These are phyloP conservation scores for Aphaenogaster floridana DNA, from an alignment of 1,140 invertebrate genomes.

Conservation along the genomic window DNA sequence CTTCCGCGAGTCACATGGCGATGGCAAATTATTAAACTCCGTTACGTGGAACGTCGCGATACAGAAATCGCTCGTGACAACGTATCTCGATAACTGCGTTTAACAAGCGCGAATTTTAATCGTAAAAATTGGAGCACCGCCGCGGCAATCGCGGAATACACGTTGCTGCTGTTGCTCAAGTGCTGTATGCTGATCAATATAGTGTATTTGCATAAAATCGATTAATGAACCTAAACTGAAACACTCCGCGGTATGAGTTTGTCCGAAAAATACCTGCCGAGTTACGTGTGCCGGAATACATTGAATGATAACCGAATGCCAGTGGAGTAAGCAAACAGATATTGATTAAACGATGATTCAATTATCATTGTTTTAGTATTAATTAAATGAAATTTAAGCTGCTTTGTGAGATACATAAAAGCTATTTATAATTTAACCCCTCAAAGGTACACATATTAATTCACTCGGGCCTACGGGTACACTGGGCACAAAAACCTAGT, in stretches of 20 bases:
- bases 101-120: conserved; percentile 28
- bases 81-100: not conserved
- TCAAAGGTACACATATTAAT: too few relatives aligned
- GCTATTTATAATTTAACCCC: not conserved
- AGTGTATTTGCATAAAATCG: conserved; percentile 59
- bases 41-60: not conserved
- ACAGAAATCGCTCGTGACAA: not conserved
- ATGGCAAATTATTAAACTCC: conserved; percentile 14
- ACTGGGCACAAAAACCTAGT: too few relatives aligned
- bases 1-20: conserved; percentile 22
- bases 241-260: not conserved
- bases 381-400: conserved; percentile 6
- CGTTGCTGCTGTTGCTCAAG: not conserved
- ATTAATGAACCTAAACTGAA: conserved; percentile 29
- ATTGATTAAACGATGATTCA: not conserved
- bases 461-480: too few relatives aligned
- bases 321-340: not conserved
- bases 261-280: not conserved
- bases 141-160: not conserved
- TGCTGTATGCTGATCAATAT: conserved; percentile 47
- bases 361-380: not conserved
- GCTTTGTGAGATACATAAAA: not conserved
- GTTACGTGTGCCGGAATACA: not conserved
- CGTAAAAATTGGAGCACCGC: not conserved
- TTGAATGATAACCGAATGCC: not conserved